Evolutionary conservation across 1,140 invertebrate genomes (phyloP).

Genomic region (Drosophila kurseongensis): DNA sequence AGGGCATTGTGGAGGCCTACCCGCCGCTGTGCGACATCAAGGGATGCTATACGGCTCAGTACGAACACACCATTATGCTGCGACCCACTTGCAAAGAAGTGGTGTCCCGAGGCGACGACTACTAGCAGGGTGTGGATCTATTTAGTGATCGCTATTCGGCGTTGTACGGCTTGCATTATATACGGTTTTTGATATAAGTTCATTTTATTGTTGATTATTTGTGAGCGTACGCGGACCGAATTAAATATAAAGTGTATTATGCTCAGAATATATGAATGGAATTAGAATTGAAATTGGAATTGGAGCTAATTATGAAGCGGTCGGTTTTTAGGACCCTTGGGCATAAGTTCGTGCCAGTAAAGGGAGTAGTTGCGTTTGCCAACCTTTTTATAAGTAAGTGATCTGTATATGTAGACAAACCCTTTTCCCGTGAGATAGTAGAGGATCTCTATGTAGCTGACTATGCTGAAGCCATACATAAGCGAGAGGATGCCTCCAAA

Average conservation of each 20-base stretch:
- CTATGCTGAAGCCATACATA: conserved; percentile 80
- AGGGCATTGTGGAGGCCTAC: conserved; percentile 97
- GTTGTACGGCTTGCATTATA: conserved; percentile 44
- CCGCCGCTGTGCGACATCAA: conserved; percentile 99
- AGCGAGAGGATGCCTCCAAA: conserved; percentile 81
- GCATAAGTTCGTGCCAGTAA: conserved; percentile 66
- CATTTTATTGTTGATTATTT: conserved; percentile 70
- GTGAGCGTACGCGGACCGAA: conserved; percentile 46
- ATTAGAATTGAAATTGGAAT: too few relatives aligned
- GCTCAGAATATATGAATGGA: conserved; percentile 36
- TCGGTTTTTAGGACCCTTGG: conserved; percentile 3
- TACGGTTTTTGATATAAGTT: conserved; percentile 67
- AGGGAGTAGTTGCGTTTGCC: conserved; percentile 7
- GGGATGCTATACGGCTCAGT: conserved; percentile 99
- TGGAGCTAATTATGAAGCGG: not conserved
- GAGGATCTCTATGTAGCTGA: conserved; percentile 75
- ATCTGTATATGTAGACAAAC: conserved; percentile 61
- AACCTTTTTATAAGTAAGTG: conserved; percentile 1
- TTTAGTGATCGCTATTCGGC: not conserved
- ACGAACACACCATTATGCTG: conserved; percentile 99
- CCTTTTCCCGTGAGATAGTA: conserved; percentile 78
- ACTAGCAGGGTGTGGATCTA: conserved; percentile 86
- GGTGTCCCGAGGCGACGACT: conserved; percentile 97
- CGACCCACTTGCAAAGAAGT: conserved; percentile 99
- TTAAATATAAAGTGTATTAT: conserved; percentile 59